phyloP scores from a whole-genome alignment of 2,113 vertebrate genomes.

The Oncorhynchus clarkii region DNA sequence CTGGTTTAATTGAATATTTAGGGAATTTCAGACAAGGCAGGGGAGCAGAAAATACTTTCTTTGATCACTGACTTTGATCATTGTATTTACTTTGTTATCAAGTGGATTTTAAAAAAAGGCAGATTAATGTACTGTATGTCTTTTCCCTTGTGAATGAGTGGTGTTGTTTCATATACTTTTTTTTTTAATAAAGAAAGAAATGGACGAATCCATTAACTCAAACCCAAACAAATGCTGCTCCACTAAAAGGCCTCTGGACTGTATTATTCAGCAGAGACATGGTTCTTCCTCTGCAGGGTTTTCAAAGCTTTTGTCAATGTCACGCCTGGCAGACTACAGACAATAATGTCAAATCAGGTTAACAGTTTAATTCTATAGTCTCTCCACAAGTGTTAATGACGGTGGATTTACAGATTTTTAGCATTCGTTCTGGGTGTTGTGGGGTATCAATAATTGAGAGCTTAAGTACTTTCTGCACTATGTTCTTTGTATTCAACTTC shows the following conservation, averaged over 20 bases:
- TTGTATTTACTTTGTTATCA: background rate
- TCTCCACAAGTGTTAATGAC: too few relatives aligned
- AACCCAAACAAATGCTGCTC: slow-evolving; percentile 32
- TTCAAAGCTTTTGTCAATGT: background rate
- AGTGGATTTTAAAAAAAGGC: background rate
- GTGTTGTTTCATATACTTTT: background rate
- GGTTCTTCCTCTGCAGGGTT: background rate
- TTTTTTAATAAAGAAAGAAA: slow-evolving; percentile 27
- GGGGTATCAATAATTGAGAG: background rate
- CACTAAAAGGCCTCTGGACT: slow-evolving; percentile 39
- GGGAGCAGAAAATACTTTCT: too few relatives aligned
- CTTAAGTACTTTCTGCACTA: background rate
- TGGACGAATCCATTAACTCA: slow-evolving; percentile 27
- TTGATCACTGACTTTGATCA: too few relatives aligned
- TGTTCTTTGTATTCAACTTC: background rate
- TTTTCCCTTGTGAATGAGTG: too few relatives aligned
- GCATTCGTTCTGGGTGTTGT: background rate
- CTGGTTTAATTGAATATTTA: background rate
- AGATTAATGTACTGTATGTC: too few relatives aligned
- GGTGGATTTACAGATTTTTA: too few relatives aligned
- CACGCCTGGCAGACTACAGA: too few relatives aligned
- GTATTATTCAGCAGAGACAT: slow-evolving; percentile 50
- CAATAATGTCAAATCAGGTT: too few relatives aligned
- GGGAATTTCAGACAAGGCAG: background rate
- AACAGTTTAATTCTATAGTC: too few relatives aligned